Evolutionary conservation across 2,113 vertebrate genomes (phyloP).

Genomic region (Eleginops maclovinus): DNA sequence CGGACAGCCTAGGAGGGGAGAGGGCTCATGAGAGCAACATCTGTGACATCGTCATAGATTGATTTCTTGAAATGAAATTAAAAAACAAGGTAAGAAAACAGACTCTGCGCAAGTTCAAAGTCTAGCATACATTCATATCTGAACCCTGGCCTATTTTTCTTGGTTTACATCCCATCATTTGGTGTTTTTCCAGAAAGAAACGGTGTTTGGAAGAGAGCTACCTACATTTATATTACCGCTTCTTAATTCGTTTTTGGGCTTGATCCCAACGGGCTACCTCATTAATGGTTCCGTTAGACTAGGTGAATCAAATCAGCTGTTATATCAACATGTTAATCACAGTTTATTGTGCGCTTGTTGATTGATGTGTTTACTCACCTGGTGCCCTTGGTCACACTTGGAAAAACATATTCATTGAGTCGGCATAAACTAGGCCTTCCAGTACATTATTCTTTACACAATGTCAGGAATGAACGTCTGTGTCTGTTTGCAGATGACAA

Average conservation of each 20-base stretch:
- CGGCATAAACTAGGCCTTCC: slow-evolving; percentile 2
- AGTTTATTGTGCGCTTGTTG: slow-evolving; percentile 4
- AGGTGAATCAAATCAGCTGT: background rate
- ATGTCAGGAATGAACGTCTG: background rate
- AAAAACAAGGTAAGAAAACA: background rate
- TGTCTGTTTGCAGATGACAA: too few relatives aligned
- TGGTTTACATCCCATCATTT: background rate
- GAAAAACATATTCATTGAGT: background rate
- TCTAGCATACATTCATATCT: background rate
- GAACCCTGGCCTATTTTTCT: background rate
- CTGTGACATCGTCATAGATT: background rate
- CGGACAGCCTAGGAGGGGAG: slow-evolving; percentile 79
- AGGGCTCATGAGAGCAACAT: background rate
- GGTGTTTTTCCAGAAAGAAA: background rate
- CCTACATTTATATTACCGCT: background rate
- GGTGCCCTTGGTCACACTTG: background rate
- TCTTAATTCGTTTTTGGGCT: background rate
- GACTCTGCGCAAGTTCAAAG: background rate
- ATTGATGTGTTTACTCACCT: slow-evolving; percentile 21
- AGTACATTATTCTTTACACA: slow-evolving; percentile 5
- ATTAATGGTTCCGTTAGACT: background rate
- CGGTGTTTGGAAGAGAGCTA: background rate
- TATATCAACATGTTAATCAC: background rate
- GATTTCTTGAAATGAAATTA: background rate
- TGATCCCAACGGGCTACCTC: background rate